Base-by-base conservation (phyloP, 1,140 invertebrate species). In the Steinernema khuongi region DNA sequence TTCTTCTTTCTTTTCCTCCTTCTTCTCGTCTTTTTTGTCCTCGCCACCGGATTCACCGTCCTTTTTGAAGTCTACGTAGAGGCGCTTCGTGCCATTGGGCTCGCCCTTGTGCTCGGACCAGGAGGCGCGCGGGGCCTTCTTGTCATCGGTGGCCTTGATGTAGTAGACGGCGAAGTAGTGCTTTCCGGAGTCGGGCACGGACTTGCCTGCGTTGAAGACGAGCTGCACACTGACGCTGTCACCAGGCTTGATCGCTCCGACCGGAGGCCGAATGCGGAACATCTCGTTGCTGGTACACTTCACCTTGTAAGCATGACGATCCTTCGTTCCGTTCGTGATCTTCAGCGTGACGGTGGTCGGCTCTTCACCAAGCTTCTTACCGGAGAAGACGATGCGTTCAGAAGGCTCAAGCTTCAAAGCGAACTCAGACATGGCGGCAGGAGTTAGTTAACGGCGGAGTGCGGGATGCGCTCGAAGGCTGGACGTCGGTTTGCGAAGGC, bases 241-340 rank as follows among this genome's bases (percentile, higher is more conserved):
- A 26, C 74, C 71, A 0, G 80, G n/a, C 17, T 77, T 67, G 17
- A 81, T 28, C 11, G 60, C 50, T 0, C 74, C 75, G 14, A 81
- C 66, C 22, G 80, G 80, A 1, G 80, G 80, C 30, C 80, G 80
- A 68, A 82, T 82, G 18, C 80, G 77, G 72, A 81, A 81, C 72
- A 81, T 81, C 26, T 81, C 80, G 70, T 81, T 82, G 32, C 31
- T 43, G 17, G 80, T 81, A 78, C 80, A 81, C 33, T 81, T 81
- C 18, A 81, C 80, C 66, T 81, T 80, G 77, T 41, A 79, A 41
- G 73, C 73, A 31, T 36, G 4, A 11, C 72, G 60, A 32, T 80
- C 73, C 71, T 75, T 71, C 4, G 60, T 71, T 17, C 77, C 7
- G 50, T 80, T 80, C 29, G 77, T 77, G 26, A 80, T 69, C 68